phyloP scores from a whole-genome alignment of 2,797 vertebrate genomes.

The Fratercula arctica region DNA sequence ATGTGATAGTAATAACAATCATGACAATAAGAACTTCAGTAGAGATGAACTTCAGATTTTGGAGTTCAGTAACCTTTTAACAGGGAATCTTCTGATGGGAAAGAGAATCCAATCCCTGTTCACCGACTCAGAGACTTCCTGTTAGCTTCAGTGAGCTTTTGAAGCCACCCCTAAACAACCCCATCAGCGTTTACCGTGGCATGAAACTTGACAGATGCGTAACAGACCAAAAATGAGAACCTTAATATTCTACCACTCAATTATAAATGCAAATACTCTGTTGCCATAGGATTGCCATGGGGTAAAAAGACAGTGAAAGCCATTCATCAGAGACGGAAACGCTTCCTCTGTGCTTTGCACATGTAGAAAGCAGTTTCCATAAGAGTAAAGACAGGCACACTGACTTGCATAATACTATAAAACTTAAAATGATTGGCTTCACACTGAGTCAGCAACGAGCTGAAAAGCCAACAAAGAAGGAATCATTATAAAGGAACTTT shows the following conservation, averaged over 20 bases:
- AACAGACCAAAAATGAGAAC: neutral
- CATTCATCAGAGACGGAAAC: neutral
- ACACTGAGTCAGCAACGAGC: neutral
- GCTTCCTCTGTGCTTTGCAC: neutral
- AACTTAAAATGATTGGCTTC: neutral
- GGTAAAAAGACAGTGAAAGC: neutral
- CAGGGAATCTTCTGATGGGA: neutral
- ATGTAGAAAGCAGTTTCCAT: neutral
- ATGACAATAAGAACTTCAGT: neutral
- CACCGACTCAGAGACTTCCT: neutral
- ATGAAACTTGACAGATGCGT: neutral
- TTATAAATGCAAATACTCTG: conserved; percentile 2
- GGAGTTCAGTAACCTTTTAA: neutral
- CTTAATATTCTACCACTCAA: neutral
- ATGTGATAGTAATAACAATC: neutral
- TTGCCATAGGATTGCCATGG: neutral
- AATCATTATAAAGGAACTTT: neutral
- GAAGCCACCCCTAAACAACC: neutral
- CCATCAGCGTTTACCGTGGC: neutral
- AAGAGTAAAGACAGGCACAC: neutral
- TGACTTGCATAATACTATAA: neutral
- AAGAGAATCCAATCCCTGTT: neutral
- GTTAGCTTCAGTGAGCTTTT: neutral
- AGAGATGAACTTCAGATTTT: neutral
- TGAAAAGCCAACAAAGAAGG: neutral